Percentiles rank a stretch among this genome's conserved stretches.
These are phyloP conservation scores for Pipra filicauda DNA, from an alignment of 2,113 vertebrate genomes.

Conservation along the genomic window DNA sequence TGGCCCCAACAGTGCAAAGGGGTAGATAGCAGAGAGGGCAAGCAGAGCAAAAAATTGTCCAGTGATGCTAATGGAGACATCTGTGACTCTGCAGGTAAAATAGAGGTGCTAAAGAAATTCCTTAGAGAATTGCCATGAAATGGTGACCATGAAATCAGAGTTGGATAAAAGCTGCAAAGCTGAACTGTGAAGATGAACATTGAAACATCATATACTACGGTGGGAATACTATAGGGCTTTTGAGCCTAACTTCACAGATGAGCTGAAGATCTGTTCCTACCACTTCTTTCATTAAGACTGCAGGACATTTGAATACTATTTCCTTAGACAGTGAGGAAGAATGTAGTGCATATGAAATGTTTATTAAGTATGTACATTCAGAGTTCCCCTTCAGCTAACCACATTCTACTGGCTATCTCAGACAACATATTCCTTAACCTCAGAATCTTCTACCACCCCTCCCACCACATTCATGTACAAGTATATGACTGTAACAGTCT, in stretches of 20 bases:
- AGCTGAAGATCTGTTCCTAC: neutral
- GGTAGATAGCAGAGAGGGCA: slow-evolving; percentile 19
- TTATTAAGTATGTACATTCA: neutral
- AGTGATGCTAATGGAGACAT: neutral
- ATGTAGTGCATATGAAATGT: neutral
- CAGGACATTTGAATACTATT: neutral
- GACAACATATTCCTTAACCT: neutral
- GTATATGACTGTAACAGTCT: neutral
- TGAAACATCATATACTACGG: neutral
- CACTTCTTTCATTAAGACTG: neutral
- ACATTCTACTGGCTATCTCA: neutral
- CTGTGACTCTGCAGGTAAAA: neutral
- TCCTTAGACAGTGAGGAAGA: neutral
- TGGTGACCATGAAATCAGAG: neutral
- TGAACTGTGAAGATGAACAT: neutral
- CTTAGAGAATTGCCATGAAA: neutral
- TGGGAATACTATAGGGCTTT: neutral
- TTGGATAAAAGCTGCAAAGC: neutral
- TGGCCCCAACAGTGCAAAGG: neutral
- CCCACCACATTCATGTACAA: neutral
- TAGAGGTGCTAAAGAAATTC: neutral
- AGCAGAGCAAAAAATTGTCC: slow-evolving; percentile 2
- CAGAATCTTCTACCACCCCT: neutral
- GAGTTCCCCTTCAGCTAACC: neutral
- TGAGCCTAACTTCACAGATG: neutral